Conservation (phyloP, 2,797 vertebrate genomes). For the Ctenochaetus hawaiiensis region DNA sequence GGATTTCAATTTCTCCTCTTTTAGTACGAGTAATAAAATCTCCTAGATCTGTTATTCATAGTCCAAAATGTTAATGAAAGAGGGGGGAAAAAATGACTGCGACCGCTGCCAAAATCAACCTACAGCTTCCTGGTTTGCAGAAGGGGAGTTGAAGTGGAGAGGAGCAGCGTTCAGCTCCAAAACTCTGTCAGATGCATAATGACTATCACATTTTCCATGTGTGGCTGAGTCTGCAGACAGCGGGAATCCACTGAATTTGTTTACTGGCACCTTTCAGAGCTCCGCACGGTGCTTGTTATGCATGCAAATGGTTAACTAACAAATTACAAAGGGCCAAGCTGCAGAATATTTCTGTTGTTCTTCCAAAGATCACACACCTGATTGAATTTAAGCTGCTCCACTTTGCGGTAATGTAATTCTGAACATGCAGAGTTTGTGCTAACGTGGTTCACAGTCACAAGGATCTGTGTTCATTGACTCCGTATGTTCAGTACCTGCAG, state of each 20-base stretch:
- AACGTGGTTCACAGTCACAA: not conserved
- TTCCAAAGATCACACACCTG: slow-evolving; percentile 38
- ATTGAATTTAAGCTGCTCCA: not conserved
- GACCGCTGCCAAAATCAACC: slow-evolving; percentile 92
- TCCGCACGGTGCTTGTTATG: slow-evolving; percentile 14
- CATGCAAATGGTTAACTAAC: slow-evolving; percentile 37
- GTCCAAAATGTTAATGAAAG: slow-evolving; percentile 91
- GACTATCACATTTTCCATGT: slow-evolving; percentile 87
- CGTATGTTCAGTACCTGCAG: slow-evolving; percentile 18
- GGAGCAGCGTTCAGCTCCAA: slow-evolving; percentile 84
- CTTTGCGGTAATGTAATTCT: not conserved
- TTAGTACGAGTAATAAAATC: slow-evolving; percentile 86
- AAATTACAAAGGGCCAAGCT: slow-evolving; percentile 3
- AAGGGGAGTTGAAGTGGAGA: slow-evolving; percentile 82
- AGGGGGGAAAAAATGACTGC: slow-evolving; percentile 79
- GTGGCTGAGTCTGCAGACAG: slow-evolving; percentile 58
- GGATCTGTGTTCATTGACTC: slow-evolving; percentile 6
- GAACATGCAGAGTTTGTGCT: slow-evolving; percentile 5
- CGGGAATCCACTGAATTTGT: slow-evolving; percentile 53
- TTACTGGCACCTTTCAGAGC: slow-evolving; percentile 51
- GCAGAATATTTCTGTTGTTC: slow-evolving; percentile 26
- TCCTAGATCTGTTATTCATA: slow-evolving; percentile 87
- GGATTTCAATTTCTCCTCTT: slow-evolving; percentile 85
- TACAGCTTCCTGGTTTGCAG: slow-evolving; percentile 91
- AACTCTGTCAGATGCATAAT: slow-evolving; percentile 87